Evolutionary conservation across 2,888 invertebrate genomes (phyloP), one percentile per base, ranked within the genome.

Genomic region (Catocala nupta): DNA sequence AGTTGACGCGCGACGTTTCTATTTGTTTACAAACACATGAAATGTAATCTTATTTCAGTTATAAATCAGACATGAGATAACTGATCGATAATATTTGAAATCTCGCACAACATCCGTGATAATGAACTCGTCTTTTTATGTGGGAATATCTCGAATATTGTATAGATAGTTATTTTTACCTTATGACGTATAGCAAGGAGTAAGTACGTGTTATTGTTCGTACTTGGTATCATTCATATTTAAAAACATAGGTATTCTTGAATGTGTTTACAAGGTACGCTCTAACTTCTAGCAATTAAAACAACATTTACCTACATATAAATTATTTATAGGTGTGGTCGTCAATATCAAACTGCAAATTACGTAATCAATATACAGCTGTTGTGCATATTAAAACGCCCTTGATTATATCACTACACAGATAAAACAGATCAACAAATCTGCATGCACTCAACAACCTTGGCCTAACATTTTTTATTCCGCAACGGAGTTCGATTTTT

Each of bases 401-500:
- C 39, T 62, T 65, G 62, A 51, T 52, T 61, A 64, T 55, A 57
- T 57, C 55, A 73, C 52, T 47, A 9, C 63, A 63, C 55, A 58
- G 54, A 70, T 57, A 63, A 71, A 71, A 74, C 47, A 25, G 25
- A 44, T 63, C 45, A 58, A 65, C 63, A 16, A 49, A 47, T 51
- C 45, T 49, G 7, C 50, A 63, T 77, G 69, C 74, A 69, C 65
- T 62, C 55, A 52, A 66, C 55, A 73, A 71, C 75, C 67, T 72
- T 77, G 60, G 63, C 64, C 65, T 50, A 54, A 49, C 53, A 62
- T 66, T 67, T 71, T 63, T 47, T 47, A 13, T 16, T 9, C 70
- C 68, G 65, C 3, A 25, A 25, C 25, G 68, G 72, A 64, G 66
- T 73, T 77, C 68, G 65, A 71, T 65, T 70, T 77, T 77, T 66